Evolutionary conservation across 2,888 invertebrate species (phyloP), one percentile per base, ranked within the genome.

Genomic region (Heliconius charithonia): DNA sequence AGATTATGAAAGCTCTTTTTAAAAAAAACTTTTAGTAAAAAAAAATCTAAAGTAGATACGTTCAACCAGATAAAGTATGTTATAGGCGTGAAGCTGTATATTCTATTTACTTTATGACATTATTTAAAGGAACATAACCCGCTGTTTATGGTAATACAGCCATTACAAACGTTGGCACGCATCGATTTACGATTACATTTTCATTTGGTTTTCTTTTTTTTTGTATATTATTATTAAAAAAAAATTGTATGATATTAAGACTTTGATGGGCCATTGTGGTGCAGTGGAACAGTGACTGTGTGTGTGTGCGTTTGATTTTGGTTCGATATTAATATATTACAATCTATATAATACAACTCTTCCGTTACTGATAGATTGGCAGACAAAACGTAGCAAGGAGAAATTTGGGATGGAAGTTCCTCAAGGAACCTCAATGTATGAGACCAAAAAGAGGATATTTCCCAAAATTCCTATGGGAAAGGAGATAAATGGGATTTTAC

Each of bases 131-230:
- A 77, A 77, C 79, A 81, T 83, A 81, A 80, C 77, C 72, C 76
- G 75, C 74, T 79, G 73, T 81, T 82, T 83, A 83, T 82, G 83
- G 76, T 82, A 83, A 83, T 83, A 75, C 62, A 69, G 69, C 62
- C 76, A 79, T 81, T 80, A 83, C 77, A 82, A 79, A 81, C 76
- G 72, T 81, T 81, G 76, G 81, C 74, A 79, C 79, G 80, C 82
- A 82, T 83, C 82, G 81, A 83, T 83, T 83, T 83, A 79, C 78
- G 72, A 82, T 83, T 82, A 82, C 72, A 62, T 81, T 74, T 66
- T 79, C 79, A 79, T 76, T 75, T 62, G 37, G 13, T 41, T 56
- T 66, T 63, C 45, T 73, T 63, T 62, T 76, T 62, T 76, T 69
- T 75, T 59, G 67, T 71, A 70, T 29, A 51, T 69, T 69, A 76